phyloP scores from a whole-genome alignment of 2,113 vertebrate genomes.

The Tetrax tetrax region DNA sequence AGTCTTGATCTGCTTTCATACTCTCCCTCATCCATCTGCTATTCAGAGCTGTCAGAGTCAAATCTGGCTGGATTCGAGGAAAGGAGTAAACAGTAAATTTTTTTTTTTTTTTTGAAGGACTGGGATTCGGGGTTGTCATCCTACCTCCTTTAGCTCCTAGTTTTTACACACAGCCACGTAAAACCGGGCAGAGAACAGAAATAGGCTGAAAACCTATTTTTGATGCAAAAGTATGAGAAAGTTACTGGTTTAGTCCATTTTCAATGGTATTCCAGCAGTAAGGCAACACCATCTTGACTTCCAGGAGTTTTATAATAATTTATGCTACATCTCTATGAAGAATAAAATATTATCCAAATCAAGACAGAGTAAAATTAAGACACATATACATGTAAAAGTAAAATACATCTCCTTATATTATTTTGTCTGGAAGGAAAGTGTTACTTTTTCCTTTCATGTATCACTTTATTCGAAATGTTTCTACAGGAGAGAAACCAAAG shows the following conservation, averaged over 20 bases:
- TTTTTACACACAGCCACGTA: background rate
- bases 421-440: constrained; percentile 26
- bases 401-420: background rate
- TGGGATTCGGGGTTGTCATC: background rate
- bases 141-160: background rate
- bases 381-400: background rate
- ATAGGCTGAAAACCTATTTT: background rate
- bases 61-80: background rate
- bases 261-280: background rate
- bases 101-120: background rate
- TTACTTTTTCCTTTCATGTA: constrained; percentile 64
- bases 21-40: background rate
- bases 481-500: constrained; percentile 76
- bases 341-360: background rate
- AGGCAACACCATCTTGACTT: background rate
- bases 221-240: background rate
- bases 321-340: background rate
- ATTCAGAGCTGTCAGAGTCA: background rate
- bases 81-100: background rate
- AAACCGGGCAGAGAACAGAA: fast-evolving
- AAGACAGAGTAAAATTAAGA: background rate
- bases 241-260: background rate
- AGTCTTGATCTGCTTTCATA: background rate
- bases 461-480: constrained; percentile 74
- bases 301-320: background rate